Evolutionary conservation across 1,140 invertebrate species (phyloP), one percentile per base, ranked within the genome.

Genomic region (Acyrthosiphon pisum): DNA sequence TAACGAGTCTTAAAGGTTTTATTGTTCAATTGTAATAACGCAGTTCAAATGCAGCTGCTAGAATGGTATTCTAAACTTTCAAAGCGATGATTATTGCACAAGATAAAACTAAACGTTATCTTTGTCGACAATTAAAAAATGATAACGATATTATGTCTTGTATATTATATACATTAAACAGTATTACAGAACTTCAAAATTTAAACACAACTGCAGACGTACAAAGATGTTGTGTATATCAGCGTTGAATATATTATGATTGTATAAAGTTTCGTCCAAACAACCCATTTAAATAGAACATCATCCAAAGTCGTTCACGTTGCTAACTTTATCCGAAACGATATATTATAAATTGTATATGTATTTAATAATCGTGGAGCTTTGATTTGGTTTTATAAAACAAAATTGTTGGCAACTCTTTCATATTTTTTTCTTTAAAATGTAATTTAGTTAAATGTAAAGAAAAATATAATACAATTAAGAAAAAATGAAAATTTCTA

Each of bases 61-160:
- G 35, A 88, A 88, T 50, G 44, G 46, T 88, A 88, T 50, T 88
- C 30, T 48, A 9, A 87, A 87, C 30, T 87, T 41, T 87, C 14
- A 30, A 35, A 50, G 44, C 46, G 18, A 88, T 35, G 41, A 46
- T 46, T 44, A 87, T 87, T 30, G 44, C 23, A 30, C 1, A 87
- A 87, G n/a, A 88, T n/a, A 35, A 88, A 50, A 88, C 30, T 88
- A 22, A 88, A 35, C 86, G 44, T 88, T 50, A 88, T 88, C 86
- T 35, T 35, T 50, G 18, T 44, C 6, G 4, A 48, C 37, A 41
- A 84, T 84, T 87, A 44, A 35, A 48, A n/a, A 88, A 50, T 50
- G 46, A 50, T 44, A 87, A 87, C 6, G 22, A 83, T 83, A 83
- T 83, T 35, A 23, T 83, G 35, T 81, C 20, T 83, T 41, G 35